A percentile compares a stretch with the other conserved stretches of the same genome.
These are phyloP conservation scores for Falcaria lacertinaria DNA, from an alignment of 2,888 invertebrate genomes.

Conservation along the genomic window DNA sequence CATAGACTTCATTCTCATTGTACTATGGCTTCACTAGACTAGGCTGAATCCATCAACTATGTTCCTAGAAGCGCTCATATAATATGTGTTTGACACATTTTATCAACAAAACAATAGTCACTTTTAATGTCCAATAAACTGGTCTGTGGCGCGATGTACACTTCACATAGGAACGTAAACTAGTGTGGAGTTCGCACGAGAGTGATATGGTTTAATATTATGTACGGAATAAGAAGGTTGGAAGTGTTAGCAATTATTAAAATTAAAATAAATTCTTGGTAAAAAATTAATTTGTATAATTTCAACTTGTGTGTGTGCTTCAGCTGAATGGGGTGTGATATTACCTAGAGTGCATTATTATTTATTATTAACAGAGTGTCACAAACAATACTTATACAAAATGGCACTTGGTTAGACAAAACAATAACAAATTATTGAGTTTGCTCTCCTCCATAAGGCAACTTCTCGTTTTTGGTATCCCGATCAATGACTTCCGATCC, in stretches of 20 bases:
- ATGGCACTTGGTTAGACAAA: slow-evolving; percentile 61
- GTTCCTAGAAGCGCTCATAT: too few species aligned
- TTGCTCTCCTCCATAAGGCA: slow-evolving; percentile 27
- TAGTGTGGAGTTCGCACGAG: slow-evolving; percentile 37
- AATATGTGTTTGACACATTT: slow-evolving; percentile 6
- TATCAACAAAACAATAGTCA: slow-evolving; percentile 8
- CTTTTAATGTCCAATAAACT: slow-evolving; percentile 22
- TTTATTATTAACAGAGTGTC: slow-evolving; percentile 36
- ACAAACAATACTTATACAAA: slow-evolving; percentile 38
- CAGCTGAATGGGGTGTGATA: too few species aligned
- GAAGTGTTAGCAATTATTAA: slow-evolving; percentile 49
- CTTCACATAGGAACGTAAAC: slow-evolving; percentile 30
- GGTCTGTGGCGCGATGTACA: slow-evolving; percentile 17
- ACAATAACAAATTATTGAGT: slow-evolving; percentile 28
- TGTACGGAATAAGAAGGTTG: slow-evolving; percentile 46
- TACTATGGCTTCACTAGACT: neutral
- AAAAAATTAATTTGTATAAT: slow-evolving; percentile 45
- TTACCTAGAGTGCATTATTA: too few species aligned
- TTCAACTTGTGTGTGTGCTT: slow-evolving; percentile 31
- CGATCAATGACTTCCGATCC: slow-evolving; percentile 16
- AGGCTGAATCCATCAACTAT: too few species aligned
- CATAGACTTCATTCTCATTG: slow-evolving; percentile 1
- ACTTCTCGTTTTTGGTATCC: slow-evolving; percentile 33
- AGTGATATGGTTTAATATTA: slow-evolving; percentile 30
- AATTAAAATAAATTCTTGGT: slow-evolving; percentile 63